Base-by-base conservation (phyloP, 2,888 invertebrate species). In the Eudasyphora cyanicolor region DNA sequence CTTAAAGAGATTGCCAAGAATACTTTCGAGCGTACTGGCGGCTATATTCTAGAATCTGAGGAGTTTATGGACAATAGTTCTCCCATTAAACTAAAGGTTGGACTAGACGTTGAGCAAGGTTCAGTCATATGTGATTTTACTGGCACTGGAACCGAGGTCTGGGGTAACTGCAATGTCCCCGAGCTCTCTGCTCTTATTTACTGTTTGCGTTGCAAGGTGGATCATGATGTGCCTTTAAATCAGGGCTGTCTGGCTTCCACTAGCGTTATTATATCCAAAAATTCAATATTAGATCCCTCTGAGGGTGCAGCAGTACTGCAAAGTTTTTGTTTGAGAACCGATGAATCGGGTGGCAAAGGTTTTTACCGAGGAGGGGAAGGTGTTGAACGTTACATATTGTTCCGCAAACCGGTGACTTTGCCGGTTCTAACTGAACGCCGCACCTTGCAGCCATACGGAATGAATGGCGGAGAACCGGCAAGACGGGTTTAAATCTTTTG, bases 131-230 rank as follows among this genome's bases (percentile, higher is more conserved):
- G 96, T 88, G 97, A 98, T 91, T 98, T 97, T 87, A 95, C 88
- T 93, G 96, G 96, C 85, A 98, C 98, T 0, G 97, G 98, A 0
- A 94, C 95, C 74, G 98, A 99, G 93, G 98, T 99, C 7, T 97
- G 97, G 96, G 98, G 98, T 10, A 99, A 99, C 91, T 95, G 97
- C 89, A 99, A 99, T 93, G 98, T 99, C 0, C 99, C 99, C 0
- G 94, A 96, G 78, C 93, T 98, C 76, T 99, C 99, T 0, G 99
- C 99, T 0, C 93, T 99, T 38, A 99, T 99, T 88, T 99, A 99
- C 92, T 99, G 99, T 89, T 93, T 99, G 21, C 94, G 99, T 5
- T 99, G 98, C 90, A 97, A 99, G 96, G 98, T 99, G 35, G 98
- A 97, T 0, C 96, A 97, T 89, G 99, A 99, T 91, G 97, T 99